Conservation (phyloP, 2,797 vertebrate genomes). For the Cynopterus sphinx region DNA sequence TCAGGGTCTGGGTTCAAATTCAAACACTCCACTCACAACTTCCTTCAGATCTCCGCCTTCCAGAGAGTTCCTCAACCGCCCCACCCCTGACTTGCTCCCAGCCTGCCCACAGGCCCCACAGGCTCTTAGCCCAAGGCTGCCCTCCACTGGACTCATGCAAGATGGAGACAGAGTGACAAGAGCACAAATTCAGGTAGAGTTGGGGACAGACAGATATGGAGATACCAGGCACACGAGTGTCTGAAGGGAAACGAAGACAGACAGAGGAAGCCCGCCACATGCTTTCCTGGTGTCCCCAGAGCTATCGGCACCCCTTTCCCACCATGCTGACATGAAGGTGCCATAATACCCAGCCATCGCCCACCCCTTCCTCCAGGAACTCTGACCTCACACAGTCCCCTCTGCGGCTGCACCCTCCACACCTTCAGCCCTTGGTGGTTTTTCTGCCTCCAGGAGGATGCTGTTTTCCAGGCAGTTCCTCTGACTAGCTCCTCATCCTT, state of each 20-base stretch:
- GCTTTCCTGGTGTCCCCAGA: background rate
- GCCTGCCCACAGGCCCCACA: too few species aligned
- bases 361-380: background rate
- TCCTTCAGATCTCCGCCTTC: background rate
- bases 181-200: background rate
- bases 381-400: background rate
- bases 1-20: background rate
- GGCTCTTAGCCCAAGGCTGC: background rate
- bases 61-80: background rate
- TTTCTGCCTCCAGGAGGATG: background rate
- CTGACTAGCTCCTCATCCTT: background rate
- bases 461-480: background rate
- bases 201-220: background rate
- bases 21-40: background rate
- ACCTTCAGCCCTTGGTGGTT: background rate
- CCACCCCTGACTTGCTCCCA: background rate
- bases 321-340: background rate
- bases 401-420: fast-evolving
- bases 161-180: background rate
- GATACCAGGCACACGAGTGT: background rate
- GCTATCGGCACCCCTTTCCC: background rate
- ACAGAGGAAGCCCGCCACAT: background rate
- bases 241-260: background rate
- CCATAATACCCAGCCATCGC: background rate
- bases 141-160: background rate